Conservation (phyloP, 2,888 invertebrate genomes). For the Coelopa pilipes region DNA sequence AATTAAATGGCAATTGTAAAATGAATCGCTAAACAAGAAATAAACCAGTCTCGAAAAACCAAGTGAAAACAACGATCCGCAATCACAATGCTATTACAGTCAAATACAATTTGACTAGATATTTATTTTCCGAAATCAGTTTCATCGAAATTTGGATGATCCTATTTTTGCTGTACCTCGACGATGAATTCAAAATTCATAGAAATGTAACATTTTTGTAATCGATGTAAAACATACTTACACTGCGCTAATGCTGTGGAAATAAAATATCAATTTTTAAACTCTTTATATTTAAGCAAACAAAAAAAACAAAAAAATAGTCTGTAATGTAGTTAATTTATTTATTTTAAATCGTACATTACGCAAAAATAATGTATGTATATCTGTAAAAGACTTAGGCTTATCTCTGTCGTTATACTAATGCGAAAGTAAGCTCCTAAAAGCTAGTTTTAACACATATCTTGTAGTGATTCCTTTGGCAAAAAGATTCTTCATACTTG, state of each 20-base stretch:
- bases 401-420: background rate
- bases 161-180: background rate
- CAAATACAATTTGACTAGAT: background rate
- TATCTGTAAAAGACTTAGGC: conserved; percentile 22
- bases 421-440: conserved; percentile 27
- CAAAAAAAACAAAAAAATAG: background rate
- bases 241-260: background rate
- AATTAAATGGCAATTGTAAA: background rate
- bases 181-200: background rate
- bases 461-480: conserved; percentile 55
- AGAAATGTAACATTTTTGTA: background rate
- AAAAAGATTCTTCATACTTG: conserved; percentile 62
- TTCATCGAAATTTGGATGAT: too few relatives aligned
- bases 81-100: background rate
- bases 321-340: conserved; percentile 55
- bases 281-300: background rate
- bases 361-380: conserved; percentile 1
- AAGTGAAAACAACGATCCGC: background rate
- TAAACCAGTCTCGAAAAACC: background rate
- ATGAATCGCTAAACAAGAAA: background rate
- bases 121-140: background rate
- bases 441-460: conserved; percentile 38
- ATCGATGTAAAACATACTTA: background rate
- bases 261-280: conserved; percentile 3
- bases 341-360: conserved; percentile 45